Percentiles rank a stretch among this genome's conserved stretches.
These are phyloP conservation scores for Ciconia maguari DNA, from an alignment of 2,113 vertebrate genomes.

Conservation along the genomic window DNA sequence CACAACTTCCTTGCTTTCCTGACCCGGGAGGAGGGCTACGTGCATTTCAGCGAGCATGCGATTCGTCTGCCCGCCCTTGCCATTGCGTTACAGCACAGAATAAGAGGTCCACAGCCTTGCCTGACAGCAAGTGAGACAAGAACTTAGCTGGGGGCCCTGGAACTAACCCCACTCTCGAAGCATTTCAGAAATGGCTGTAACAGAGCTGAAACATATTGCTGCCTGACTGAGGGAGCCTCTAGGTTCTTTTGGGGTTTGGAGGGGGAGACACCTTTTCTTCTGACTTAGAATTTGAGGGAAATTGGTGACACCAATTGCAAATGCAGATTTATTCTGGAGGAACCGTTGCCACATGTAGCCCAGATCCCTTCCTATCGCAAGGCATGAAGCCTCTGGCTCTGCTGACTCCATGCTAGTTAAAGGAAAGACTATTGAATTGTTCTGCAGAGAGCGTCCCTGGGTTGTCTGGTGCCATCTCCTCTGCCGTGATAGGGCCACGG, in stretches of 20 bases:
- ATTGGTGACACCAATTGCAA: fast-evolving
- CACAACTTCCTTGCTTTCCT: neutral
- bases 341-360: fast-evolving
- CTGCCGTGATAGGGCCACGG: fast-evolving
- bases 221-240: fast-evolving
- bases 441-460: fast-evolving
- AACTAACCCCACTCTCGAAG: neutral
- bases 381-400: fast-evolving
- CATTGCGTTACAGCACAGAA: neutral
- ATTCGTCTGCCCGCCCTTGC: neutral
- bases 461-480: no score
- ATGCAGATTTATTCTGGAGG: fast-evolving
- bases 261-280: fast-evolving
- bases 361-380: fast-evolving
- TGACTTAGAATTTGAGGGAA: fast-evolving
- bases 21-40: fast-evolving
- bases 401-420: fast-evolving
- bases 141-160: fast-evolving
- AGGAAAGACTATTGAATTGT: neutral
- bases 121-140: no score
- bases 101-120: fast-evolving
- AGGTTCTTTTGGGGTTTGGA: neutral
- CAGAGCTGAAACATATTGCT: fast-evolving
- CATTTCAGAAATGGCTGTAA: neutral
- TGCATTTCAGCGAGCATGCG: neutral